Percentiles rank a stretch among this genome's conserved stretches.
phyloP scores from a whole-genome alignment of 2,888 invertebrate genomes.

The Leptura quadrifasciata region DNA sequence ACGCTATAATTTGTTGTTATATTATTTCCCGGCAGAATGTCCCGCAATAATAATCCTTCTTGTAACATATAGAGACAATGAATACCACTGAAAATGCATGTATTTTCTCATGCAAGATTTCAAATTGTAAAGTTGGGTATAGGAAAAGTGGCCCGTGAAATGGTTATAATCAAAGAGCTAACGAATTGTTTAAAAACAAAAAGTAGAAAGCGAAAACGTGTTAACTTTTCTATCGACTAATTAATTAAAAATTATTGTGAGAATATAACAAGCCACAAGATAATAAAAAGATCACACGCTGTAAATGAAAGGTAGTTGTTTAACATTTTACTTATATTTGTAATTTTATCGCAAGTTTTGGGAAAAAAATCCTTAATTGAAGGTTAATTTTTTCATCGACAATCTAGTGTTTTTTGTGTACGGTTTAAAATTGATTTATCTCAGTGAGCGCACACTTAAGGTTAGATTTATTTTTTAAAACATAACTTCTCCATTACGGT shows the following conservation, averaged over 20 bases:
- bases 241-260: conserved; percentile 1
- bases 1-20: too few species aligned
- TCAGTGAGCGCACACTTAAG: neutral
- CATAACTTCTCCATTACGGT: conserved; percentile 12
- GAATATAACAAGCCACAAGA: conserved; percentile 14
- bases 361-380: neutral
- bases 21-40: too few species aligned
- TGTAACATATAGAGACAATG: too few species aligned
- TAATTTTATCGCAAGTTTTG: neutral
- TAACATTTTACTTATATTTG: neutral
- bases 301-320: neutral
- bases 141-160: neutral
- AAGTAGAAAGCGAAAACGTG: conserved; percentile 16
- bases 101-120: neutral
- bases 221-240: neutral
- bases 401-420: conserved; percentile 9
- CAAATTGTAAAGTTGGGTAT: neutral
- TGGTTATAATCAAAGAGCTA: neutral
- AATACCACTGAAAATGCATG: too few species aligned
- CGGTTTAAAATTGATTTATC: conserved; percentile 17
- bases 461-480: conserved; percentile 13
- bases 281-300: neutral
- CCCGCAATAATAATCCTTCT: too few species aligned
- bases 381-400: conserved; percentile 3
- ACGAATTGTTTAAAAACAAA: conserved; percentile 2